Evolutionary conservation across 2,113 vertebrate genomes (phyloP).

Genomic region (Macrotus californicus): DNA sequence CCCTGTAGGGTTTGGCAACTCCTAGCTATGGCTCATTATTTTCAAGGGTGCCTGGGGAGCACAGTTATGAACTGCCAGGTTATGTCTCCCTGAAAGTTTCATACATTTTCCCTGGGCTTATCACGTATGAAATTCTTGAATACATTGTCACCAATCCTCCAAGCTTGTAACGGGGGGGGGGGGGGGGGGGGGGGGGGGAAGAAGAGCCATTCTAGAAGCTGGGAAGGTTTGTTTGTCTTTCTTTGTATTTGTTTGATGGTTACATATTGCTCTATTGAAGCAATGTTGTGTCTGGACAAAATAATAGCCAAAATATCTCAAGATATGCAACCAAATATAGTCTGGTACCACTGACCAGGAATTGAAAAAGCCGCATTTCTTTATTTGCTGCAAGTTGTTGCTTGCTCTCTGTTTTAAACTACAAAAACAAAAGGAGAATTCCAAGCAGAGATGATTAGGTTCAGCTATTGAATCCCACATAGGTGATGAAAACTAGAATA

Average conservation of each 20-base stretch:
- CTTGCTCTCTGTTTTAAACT: conserved; percentile 24
- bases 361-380: conserved; percentile 16
- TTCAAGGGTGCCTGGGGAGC: not conserved
- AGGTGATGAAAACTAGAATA: not conserved
- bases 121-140: not conserved
- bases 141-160: not conserved
- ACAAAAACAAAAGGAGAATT: not conserved
- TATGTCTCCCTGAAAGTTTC: not conserved
- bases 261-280: not conserved
- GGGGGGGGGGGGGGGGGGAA: not conserved
- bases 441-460: not conserved
- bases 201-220: not conserved
- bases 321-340: not conserved
- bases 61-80: not conserved
- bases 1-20: not conserved
- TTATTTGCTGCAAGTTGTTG: not conserved
- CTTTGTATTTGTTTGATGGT: not conserved
- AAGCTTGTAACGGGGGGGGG: not conserved
- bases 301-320: not conserved
- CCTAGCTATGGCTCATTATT: not conserved
- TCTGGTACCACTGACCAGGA: not conserved
- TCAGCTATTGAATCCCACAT: not conserved
- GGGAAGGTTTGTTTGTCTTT: not conserved
- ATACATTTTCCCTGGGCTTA: not conserved
- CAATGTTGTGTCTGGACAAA: not conserved